Evolutionary conservation across 2,797 vertebrate genomes (phyloP).

Genomic region (Garrulus glandarius): DNA sequence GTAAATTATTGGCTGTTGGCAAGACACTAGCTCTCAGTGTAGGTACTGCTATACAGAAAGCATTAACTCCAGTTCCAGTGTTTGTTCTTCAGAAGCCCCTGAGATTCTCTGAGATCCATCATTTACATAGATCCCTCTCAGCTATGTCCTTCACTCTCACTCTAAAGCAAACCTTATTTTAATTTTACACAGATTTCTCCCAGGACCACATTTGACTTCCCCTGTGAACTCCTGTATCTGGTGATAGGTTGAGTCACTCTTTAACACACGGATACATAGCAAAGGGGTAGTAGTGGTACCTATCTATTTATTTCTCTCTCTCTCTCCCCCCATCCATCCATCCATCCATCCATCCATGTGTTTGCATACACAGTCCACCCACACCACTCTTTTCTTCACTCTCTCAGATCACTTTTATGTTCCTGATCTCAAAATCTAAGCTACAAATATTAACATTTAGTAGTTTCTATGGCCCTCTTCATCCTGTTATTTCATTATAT

Average conservation of each 20-base stretch:
- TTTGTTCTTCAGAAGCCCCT: background rate
- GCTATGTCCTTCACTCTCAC: background rate
- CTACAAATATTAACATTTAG: background rate
- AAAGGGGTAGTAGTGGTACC: background rate
- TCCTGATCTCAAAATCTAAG: background rate
- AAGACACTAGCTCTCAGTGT: background rate
- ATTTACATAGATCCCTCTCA: background rate
- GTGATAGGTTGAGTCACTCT: background rate
- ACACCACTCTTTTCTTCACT: background rate
- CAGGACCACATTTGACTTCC: background rate
- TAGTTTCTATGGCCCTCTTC: background rate
- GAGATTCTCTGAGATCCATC: background rate
- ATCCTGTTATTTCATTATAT: background rate
- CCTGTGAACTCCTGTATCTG: background rate
- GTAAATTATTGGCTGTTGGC: background rate
- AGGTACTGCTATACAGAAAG: background rate
- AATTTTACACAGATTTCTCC: background rate
- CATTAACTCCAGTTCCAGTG: background rate
- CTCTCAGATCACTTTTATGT: background rate
- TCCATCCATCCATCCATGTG: accelerated
- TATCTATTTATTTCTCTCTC: background rate
- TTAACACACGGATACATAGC: background rate
- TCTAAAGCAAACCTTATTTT: background rate
- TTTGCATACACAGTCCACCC: background rate
- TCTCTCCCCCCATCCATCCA: too few relatives aligned